Evolutionary conservation across 2,888 invertebrate genomes (phyloP).

Genomic region (Ormyrus rosae): DNA sequence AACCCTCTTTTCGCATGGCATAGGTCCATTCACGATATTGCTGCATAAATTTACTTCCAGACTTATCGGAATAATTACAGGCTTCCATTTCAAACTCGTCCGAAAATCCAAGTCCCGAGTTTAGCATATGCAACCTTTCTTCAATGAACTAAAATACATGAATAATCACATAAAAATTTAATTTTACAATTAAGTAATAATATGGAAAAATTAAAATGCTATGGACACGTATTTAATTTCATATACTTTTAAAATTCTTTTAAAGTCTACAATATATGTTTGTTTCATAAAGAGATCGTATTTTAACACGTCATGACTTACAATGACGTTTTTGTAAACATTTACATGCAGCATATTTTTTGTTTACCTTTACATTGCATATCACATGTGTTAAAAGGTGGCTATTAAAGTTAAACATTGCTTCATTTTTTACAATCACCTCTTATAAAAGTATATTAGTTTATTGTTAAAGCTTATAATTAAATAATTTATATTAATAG

Average conservation of each 20-base stretch:
- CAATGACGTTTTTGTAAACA: constrained; percentile 29
- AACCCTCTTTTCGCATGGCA: constrained; percentile 87
- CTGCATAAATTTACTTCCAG: constrained; percentile 81
- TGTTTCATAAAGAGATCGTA: constrained; percentile 35
- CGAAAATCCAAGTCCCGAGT: constrained; percentile 93
- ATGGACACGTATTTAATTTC: too few species aligned
- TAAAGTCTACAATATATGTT: constrained; percentile 28
- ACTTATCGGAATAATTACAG: constrained; percentile 83
- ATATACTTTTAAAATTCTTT: neutral
- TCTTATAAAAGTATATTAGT: neutral
- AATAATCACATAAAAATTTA: neutral
- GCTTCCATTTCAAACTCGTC: constrained; percentile 97
- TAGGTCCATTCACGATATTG: constrained; percentile 89
- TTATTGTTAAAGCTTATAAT: neutral
- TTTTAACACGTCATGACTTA: constrained; percentile 33
- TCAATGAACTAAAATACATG: constrained; percentile 87
- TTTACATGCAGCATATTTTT: constrained; percentile 15
- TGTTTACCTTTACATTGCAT: neutral
- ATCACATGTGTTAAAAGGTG: too few species aligned
- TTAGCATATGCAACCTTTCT: constrained; percentile 93
- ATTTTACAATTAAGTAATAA: neutral
- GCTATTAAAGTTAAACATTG: too few species aligned
- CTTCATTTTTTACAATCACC: neutral
- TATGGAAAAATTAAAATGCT: too few species aligned
- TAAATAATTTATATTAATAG: constrained; percentile 1